Conservation (phyloP, 2,888 invertebrate species). For the Stenurella melanura region DNA sequence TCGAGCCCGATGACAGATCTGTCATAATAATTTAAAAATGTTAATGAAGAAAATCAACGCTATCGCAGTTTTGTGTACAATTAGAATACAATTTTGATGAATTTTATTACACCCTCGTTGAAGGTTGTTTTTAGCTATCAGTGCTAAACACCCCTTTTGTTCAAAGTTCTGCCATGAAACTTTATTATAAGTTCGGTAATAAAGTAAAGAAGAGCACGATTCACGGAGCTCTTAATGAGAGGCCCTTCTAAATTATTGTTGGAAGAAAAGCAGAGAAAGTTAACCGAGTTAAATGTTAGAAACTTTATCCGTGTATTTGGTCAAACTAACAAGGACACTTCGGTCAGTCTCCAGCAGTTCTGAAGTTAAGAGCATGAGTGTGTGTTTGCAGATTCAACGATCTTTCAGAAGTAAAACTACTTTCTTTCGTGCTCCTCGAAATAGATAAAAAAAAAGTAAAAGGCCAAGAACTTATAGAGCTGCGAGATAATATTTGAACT, state of each 20-base stretch:
- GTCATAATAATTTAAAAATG: slow-evolving; percentile 15
- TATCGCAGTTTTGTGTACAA: slow-evolving; percentile 27
- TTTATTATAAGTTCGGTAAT: slow-evolving; percentile 53
- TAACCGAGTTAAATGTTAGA: slow-evolving; percentile 59
- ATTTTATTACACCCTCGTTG: slow-evolving; percentile 39
- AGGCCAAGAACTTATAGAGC: neutral
- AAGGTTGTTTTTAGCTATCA: slow-evolving; percentile 42
- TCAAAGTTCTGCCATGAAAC: slow-evolving; percentile 54
- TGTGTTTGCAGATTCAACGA: slow-evolving; percentile 41
- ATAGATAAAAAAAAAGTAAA: slow-evolving; percentile 3
- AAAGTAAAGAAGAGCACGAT: slow-evolving; percentile 51
- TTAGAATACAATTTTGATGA: slow-evolving; percentile 38
- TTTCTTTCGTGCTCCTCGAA: slow-evolving; percentile 18
- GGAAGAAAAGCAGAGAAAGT: slow-evolving; percentile 57
- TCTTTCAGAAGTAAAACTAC: slow-evolving; percentile 37
- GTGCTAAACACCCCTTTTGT: slow-evolving; percentile 51
- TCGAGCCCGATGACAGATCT: neutral
- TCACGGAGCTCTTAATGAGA: slow-evolving; percentile 57
- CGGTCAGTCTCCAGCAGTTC: slow-evolving; percentile 47
- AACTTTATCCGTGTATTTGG: slow-evolving; percentile 58
- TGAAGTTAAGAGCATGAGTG: slow-evolving; percentile 49
- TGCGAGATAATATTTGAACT: too few species aligned
- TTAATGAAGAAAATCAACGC: slow-evolving; percentile 6
- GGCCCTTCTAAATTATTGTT: slow-evolving; percentile 62
- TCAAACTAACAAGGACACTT: slow-evolving; percentile 60